These are phyloP conservation scores for Achlya flavicornis DNA, from an alignment of 2,888 invertebrate genomes.

Conservation along the genomic window DNA sequence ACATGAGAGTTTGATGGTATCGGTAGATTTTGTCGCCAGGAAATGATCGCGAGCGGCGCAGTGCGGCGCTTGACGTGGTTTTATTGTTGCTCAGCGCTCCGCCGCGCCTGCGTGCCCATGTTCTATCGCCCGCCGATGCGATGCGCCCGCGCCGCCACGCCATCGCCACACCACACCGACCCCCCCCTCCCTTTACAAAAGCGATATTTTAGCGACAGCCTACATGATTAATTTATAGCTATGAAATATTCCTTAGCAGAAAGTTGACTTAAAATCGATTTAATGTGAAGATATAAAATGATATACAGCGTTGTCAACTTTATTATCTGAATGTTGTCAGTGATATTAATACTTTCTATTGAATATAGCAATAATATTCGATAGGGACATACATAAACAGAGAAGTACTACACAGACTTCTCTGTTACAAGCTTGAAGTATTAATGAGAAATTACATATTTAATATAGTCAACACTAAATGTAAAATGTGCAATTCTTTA, in stretches of 20 bases:
- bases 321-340: slow-evolving; percentile 43
- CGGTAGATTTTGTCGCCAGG: slow-evolving; percentile 79
- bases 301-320: slow-evolving; percentile 66
- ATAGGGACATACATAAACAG: no score
- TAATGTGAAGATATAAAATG: slow-evolving; percentile 74
- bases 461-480: no score
- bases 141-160: slow-evolving; percentile 63
- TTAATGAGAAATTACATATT: no score
- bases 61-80: slow-evolving; percentile 47
- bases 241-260: slow-evolving; percentile 68
- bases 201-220: slow-evolving; percentile 81
- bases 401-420: no score
- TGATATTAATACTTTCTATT: slow-evolving; percentile 16
- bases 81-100: slow-evolving; percentile 58
- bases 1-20: slow-evolving; percentile 74
- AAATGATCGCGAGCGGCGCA: slow-evolving; percentile 65
- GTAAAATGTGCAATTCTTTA: not conserved
- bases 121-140: slow-evolving; percentile 60
- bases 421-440: no score
- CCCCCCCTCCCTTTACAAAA: slow-evolving; percentile 59
- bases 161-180: slow-evolving; percentile 22
- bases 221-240: slow-evolving; percentile 83
- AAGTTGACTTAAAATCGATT: slow-evolving; percentile 70
- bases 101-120: slow-evolving; percentile 58
- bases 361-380: not conserved